Conservation (phyloP, 2,113 vertebrate genomes). For the Dromas ardeola region DNA sequence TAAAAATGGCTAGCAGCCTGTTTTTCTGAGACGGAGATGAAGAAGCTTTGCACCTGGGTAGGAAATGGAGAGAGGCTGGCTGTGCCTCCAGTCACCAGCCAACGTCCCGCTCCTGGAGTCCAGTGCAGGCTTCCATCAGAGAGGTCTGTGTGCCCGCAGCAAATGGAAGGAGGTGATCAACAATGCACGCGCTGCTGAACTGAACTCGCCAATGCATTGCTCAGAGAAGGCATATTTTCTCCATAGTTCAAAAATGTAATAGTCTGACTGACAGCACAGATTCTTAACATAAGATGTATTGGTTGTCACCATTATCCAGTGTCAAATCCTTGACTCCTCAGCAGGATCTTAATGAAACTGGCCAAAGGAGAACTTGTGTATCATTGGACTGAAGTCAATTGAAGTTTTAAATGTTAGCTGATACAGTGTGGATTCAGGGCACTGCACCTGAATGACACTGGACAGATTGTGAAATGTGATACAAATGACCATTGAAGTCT, state of each 20-base stretch:
- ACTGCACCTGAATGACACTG: background rate
- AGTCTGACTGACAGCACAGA: background rate
- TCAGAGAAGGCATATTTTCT: background rate
- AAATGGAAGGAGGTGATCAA: background rate
- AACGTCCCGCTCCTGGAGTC: rapidly evolving
- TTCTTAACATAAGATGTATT: background rate
- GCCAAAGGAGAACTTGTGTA: background rate
- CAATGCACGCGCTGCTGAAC: background rate
- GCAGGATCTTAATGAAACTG: background rate
- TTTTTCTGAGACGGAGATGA: background rate
- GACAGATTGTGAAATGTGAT: background rate
- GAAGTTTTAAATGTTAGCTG: background rate
- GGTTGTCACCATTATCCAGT: background rate
- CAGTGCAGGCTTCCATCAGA: background rate
- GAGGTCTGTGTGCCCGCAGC: rapidly evolving
- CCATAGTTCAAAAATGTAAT: background rate
- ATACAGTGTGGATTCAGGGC: background rate
- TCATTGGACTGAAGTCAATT: background rate
- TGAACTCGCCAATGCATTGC: background rate
- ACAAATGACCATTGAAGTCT: background rate
- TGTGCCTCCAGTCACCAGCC: background rate
- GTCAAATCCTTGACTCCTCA: background rate
- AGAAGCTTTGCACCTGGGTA: background rate
- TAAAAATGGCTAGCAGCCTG: background rate
- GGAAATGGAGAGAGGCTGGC: background rate